Percentiles rank a stretch among this genome's conserved stretches.
Conservation (phyloP, 1,140 invertebrate genomes). For the Rhopalosiphum padi region DNA sequence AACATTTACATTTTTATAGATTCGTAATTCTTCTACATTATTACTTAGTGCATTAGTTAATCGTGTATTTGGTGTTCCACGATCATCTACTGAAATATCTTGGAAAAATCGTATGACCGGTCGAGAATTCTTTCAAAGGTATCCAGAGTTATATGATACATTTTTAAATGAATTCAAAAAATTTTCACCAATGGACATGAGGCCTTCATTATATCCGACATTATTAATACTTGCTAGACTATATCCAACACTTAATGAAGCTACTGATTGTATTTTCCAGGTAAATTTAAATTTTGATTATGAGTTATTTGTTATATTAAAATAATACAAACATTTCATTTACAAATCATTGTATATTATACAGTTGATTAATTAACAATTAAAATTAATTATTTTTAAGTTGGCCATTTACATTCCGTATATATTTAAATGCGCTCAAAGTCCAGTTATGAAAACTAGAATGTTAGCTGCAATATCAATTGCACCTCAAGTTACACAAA, state of each 20-base stretch:
- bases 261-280: slow-evolving; percentile 62
- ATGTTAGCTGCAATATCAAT: slow-evolving; percentile 64
- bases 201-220: slow-evolving; percentile 73
- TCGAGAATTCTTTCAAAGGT: slow-evolving; percentile 83
- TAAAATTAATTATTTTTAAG: slow-evolving; percentile 61
- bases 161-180: slow-evolving; percentile 73
- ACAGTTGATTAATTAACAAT: not conserved
- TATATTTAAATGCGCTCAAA: slow-evolving; percentile 62
- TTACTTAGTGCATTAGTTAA: slow-evolving; percentile 85
- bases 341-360: not conserved
- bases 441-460: slow-evolving; percentile 63
- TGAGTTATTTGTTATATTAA: slow-evolving; percentile 8
- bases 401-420: slow-evolving; percentile 63
- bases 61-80: slow-evolving; percentile 88
- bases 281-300: slow-evolving; percentile 57
- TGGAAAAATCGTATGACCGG: slow-evolving; percentile 80
- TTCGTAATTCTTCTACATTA: slow-evolving; percentile 86
- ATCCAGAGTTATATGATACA: slow-evolving; percentile 80
- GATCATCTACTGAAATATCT: slow-evolving; percentile 74
- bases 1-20: slow-evolving; percentile 65
- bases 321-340: not conserved
- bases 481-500: slow-evolving; percentile 63
- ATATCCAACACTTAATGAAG: slow-evolving; percentile 76
- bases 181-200: slow-evolving; percentile 61
- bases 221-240: slow-evolving; percentile 80